A percentile compares a stretch with the other conserved stretches of the same genome.
These are phyloP conservation scores for Diabrotica virgifera DNA, from an alignment of 1,140 invertebrate species.

Conservation along the genomic window DNA sequence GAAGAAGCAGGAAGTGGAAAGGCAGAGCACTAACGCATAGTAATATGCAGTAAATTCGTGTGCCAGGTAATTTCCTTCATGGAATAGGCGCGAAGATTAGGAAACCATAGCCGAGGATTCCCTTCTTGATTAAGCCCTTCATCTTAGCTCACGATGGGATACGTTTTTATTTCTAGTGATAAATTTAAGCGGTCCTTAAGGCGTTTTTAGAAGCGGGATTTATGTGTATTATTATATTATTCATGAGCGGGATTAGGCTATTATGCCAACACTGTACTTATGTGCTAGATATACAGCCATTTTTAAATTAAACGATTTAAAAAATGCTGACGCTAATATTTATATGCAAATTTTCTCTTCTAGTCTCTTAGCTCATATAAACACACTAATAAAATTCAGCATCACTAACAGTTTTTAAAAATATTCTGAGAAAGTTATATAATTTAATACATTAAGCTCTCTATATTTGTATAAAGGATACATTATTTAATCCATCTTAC, in stretches of 20 bases:
- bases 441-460: too few relatives aligned
- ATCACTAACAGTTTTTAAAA: too few relatives aligned
- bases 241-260: not conserved
- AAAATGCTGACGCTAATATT: too few relatives aligned
- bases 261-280: too few relatives aligned
- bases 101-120: slow-evolving; percentile 11
- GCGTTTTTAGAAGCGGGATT: slow-evolving; percentile 1
- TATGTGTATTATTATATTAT: not conserved
- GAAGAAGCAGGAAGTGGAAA: slow-evolving; percentile 8
- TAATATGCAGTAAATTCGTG: slow-evolving; percentile 21
- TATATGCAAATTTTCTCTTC: too few relatives aligned
- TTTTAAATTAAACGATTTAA: too few relatives aligned
- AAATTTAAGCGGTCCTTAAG: slow-evolving; percentile 10
- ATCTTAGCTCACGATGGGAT: slow-evolving; percentile 4
- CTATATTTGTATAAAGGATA: too few relatives aligned
- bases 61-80: slow-evolving; percentile 17
- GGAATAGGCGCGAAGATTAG: slow-evolving; percentile 13
- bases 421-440: too few relatives aligned
- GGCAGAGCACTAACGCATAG: slow-evolving; percentile 14
- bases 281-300: too few relatives aligned
- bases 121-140: slow-evolving; percentile 14
- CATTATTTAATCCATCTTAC: too few relatives aligned
- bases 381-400: too few relatives aligned
- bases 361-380: too few relatives aligned
- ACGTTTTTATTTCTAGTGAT: slow-evolving; percentile 8